Evolutionary conservation across 1,140 invertebrate genomes (phyloP).

Genomic region (Amphibalanus amphitrite): DNA sequence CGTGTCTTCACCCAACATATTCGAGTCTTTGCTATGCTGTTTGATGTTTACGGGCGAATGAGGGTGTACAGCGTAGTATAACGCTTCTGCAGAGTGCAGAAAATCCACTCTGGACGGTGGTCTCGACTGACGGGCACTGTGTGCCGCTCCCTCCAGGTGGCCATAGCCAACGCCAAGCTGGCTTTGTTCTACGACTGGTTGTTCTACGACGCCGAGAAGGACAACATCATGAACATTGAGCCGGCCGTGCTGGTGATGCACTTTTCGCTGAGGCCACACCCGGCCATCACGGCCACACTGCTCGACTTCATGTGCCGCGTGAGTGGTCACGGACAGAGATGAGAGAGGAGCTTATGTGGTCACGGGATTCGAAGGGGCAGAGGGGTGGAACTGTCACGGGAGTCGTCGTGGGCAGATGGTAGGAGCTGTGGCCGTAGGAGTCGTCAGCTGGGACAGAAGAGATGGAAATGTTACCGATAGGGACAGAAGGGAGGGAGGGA

Average conservation of each 20-base stretch:
- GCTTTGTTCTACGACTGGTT: conserved; percentile 96
- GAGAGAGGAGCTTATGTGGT: too few species aligned
- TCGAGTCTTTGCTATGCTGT: too few species aligned
- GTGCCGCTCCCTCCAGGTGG: conserved; percentile 50
- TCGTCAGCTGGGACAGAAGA: neutral
- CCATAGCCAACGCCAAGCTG: conserved; percentile 85
- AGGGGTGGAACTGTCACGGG: neutral
- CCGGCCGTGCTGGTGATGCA: conserved; percentile 97
- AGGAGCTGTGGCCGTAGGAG: neutral
- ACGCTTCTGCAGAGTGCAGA: too few species aligned
- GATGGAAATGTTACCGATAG: too few species aligned
- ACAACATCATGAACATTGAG: conserved; percentile 99
- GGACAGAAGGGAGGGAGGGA: too few species aligned
- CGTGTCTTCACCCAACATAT: too few species aligned
- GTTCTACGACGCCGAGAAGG: conserved; percentile 84
- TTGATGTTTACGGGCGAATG: too few species aligned
- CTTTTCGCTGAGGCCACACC: conserved; percentile 89
- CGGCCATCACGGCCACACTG: conserved; percentile 80
- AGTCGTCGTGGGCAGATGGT: neutral
- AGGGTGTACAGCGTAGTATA: too few species aligned
- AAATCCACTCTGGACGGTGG: too few species aligned
- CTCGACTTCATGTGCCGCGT: conserved; percentile 85
- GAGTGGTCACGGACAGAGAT: too few species aligned
- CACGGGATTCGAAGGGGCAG: neutral
- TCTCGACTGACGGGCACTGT: too few species aligned